These are phyloP conservation scores for Aptenodytes forsteri DNA, from an alignment of 2,113 vertebrate species.

Conservation along the genomic window DNA sequence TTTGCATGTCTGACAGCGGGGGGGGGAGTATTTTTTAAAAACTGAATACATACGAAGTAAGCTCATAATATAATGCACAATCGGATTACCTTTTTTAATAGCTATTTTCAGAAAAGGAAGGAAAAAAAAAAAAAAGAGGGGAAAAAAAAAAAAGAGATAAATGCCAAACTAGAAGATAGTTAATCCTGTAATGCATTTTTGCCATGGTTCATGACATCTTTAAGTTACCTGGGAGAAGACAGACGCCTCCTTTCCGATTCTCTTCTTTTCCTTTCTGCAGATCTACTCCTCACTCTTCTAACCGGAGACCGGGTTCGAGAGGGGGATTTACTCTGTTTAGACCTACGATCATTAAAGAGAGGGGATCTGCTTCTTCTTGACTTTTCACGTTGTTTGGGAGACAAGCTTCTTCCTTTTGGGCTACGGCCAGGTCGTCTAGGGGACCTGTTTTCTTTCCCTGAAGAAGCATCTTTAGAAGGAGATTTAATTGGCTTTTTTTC, in stretches of 20 bases:
- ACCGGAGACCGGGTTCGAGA: slow-evolving; percentile 83
- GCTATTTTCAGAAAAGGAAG: neutral
- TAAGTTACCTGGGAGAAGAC: slow-evolving; percentile 85
- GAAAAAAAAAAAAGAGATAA: neutral
- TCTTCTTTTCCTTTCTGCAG: slow-evolving; percentile 87
- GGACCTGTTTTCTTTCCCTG: slow-evolving; percentile 96
- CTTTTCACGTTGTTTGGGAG: slow-evolving; percentile 85
- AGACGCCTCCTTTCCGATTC: slow-evolving; percentile 86
- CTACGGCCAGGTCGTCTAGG: slow-evolving; percentile 83
- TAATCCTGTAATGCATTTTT: neutral
- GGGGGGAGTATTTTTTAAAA: neutral
- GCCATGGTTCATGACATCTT: neutral
- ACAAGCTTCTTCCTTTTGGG: slow-evolving; percentile 85
- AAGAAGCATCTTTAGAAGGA: slow-evolving; percentile 95
- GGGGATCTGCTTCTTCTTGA: slow-evolving; percentile 78
- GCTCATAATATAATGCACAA: neutral
- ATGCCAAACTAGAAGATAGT: neutral
- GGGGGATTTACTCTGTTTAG: slow-evolving; percentile 88
- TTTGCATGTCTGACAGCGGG: neutral
- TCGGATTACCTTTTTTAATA: neutral
- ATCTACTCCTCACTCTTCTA: slow-evolving; percentile 87
- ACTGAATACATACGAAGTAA: neutral
- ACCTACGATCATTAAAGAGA: slow-evolving; percentile 74
- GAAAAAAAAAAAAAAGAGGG: no score
- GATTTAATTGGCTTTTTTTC: slow-evolving; percentile 93